These are phyloP conservation scores for Brachionus plicatilis DNA, from an alignment of 1,140 invertebrate species.

Conservation along the genomic window DNA sequence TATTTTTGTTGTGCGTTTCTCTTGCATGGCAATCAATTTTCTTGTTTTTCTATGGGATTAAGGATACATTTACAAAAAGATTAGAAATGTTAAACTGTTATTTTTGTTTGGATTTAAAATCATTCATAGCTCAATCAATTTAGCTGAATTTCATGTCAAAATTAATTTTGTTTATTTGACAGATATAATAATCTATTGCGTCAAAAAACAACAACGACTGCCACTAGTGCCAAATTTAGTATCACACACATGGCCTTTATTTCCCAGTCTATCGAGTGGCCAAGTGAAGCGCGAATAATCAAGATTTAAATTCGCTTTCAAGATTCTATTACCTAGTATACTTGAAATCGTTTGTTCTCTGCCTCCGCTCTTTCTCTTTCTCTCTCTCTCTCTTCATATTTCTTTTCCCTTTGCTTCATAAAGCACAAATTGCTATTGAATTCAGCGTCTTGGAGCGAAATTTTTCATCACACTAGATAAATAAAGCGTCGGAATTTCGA, in stretches of 20 bases:
- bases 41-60: conserved; percentile 28
- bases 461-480: background rate
- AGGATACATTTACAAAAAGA: conserved; percentile 38
- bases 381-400: background rate
- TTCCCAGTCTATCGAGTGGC: background rate
- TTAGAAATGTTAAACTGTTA: conserved; percentile 38
- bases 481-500: background rate
- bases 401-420: background rate
- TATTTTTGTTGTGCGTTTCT: conserved; percentile 19
- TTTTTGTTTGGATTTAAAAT: conserved; percentile 26
- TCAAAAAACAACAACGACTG: conserved; percentile 24
- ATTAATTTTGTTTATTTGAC: conserved; percentile 39
- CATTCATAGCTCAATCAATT: conserved; percentile 3
- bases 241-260: background rate
- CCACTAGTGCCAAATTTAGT: background rate
- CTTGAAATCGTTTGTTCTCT: background rate
- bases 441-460: conserved; percentile 1
- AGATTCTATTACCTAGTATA: background rate
- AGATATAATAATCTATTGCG: conserved; percentile 26
- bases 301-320: background rate
- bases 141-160: background rate
- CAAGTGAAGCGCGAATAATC: conserved; percentile 9
- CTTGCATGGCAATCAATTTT: conserved; percentile 35
- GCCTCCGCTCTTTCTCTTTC: background rate
- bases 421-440: background rate